Percentiles rank a stretch among this genome's conserved stretches.
Evolutionary conservation across 1,140 invertebrate species (phyloP).

Genomic region (Drosophila serrata): DNA sequence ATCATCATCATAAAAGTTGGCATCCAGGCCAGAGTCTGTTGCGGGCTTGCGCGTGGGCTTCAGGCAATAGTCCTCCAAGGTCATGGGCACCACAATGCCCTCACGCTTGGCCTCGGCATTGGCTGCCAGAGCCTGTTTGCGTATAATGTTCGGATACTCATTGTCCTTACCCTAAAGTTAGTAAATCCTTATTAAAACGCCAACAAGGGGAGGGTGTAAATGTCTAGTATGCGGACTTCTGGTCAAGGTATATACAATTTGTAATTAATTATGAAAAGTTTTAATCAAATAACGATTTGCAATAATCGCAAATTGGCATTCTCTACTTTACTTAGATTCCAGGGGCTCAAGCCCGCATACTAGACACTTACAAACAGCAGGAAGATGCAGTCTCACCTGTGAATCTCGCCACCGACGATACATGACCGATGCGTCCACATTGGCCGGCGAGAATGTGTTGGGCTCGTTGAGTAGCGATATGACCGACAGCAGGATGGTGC

Average conservation of each 20-base stretch:
- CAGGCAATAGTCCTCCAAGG: constrained; percentile 99
- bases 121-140: constrained; percentile 98
- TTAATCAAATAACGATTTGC: neutral
- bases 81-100: constrained; percentile 98
- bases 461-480: constrained; percentile 99
- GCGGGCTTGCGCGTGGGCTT: constrained; percentile 94
- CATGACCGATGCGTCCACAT: constrained; percentile 99
- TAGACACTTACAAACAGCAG: constrained; percentile 24
- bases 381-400: constrained; percentile 86
- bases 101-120: constrained; percentile 98
- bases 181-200: constrained; percentile 21
- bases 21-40: constrained; percentile 91
- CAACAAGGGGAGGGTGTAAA: constrained; percentile 8
- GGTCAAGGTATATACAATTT: neutral
- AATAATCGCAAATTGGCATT: neutral
- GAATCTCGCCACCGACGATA: constrained; percentile 99
- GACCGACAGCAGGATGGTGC: constrained; percentile 98
- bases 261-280: neutral
- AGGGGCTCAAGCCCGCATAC: constrained; percentile 8
- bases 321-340: neutral
- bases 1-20: constrained; percentile 97
- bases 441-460: constrained; percentile 99
- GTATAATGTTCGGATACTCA: constrained; percentile 99
- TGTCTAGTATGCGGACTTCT: constrained; percentile 22
- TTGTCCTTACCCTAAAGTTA: constrained; percentile 93